phyloP scores from a whole-genome alignment of 2,113 vertebrate genomes.

The Genyomyrus donnyi region DNA sequence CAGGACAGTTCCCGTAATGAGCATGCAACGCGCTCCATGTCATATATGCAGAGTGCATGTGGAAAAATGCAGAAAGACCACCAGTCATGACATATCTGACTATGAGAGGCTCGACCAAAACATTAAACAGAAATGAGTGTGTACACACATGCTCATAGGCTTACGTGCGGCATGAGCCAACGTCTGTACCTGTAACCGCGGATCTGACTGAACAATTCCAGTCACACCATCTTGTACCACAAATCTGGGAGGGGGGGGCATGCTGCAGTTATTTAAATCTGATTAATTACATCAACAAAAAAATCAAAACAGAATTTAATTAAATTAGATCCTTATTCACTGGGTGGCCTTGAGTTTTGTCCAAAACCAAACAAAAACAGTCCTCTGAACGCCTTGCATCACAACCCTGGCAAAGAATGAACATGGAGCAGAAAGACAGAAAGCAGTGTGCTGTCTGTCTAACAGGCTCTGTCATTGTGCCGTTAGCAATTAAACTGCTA shows the following conservation, averaged over 20 bases:
- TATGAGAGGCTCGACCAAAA: not conserved
- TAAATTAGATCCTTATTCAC: constrained; percentile 14
- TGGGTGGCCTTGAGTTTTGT: constrained; percentile 22
- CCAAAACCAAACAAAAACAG: constrained; percentile 17
- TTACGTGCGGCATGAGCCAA: not conserved
- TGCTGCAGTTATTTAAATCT: constrained; percentile 2
- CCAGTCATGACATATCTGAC: not conserved
- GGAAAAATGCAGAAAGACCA: not conserved
- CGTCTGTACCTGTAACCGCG: not conserved
- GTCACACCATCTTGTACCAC: not conserved
- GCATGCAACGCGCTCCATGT: not conserved
- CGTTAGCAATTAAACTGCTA: not conserved
- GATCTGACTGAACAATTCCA: not conserved
- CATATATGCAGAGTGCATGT: not conserved
- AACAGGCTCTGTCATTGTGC: not conserved
- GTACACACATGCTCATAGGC: not conserved
- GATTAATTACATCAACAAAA: constrained; percentile 8
- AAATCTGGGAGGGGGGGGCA: not conserved
- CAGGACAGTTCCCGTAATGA: not conserved
- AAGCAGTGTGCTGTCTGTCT: not conserved
- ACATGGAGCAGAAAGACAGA: not conserved
- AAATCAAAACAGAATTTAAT: not conserved
- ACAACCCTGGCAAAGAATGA: not conserved
- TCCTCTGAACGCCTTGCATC: not conserved
- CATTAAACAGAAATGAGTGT: not conserved